Conservation (phyloP, 1,140 invertebrate species). For the Pteromalus puparum region DNA sequence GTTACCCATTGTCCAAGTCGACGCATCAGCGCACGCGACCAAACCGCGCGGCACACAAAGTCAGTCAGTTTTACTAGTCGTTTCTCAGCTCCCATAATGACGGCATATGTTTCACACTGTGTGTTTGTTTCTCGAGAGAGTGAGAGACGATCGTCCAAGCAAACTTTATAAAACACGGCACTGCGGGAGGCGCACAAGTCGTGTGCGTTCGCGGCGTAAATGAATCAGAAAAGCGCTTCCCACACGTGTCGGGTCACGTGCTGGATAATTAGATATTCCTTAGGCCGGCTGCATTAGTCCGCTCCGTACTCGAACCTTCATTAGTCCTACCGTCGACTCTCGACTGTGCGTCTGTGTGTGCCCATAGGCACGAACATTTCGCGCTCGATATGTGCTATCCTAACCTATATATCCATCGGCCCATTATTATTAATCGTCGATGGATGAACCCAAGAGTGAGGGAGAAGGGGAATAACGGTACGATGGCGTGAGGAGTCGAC, state of each 20-base stretch:
- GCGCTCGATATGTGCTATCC: background rate
- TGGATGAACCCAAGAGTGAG: background rate
- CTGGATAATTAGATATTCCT: constrained; percentile 65
- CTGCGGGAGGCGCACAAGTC: constrained; percentile 33
- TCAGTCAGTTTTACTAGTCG: constrained; percentile 8
- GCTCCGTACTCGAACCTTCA: constrained; percentile 1
- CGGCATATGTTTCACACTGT: constrained; percentile 60
- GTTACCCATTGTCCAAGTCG: background rate
- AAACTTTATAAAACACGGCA: constrained; percentile 59
- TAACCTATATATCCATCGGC: background rate
- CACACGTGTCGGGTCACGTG: constrained; percentile 64
- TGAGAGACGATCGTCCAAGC: constrained; percentile 45
- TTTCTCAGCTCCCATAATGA: constrained; percentile 50
- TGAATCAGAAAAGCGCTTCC: constrained; percentile 58
- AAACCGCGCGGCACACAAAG: background rate
- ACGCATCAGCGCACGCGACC: background rate
- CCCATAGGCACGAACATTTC: background rate
- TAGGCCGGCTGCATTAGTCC: constrained; percentile 35
- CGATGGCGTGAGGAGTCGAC: constrained; percentile 17
- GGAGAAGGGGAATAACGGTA: background rate
- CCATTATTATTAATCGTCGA: no score
- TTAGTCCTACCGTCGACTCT: constrained; percentile 13
- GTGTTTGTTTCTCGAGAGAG: constrained; percentile 17
- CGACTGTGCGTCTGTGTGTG: background rate
- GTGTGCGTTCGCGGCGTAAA: constrained; percentile 29